Evolutionary conservation across 1,140 invertebrate genomes (phyloP).

Genomic region (Cyrtorhinus lividipennis): DNA sequence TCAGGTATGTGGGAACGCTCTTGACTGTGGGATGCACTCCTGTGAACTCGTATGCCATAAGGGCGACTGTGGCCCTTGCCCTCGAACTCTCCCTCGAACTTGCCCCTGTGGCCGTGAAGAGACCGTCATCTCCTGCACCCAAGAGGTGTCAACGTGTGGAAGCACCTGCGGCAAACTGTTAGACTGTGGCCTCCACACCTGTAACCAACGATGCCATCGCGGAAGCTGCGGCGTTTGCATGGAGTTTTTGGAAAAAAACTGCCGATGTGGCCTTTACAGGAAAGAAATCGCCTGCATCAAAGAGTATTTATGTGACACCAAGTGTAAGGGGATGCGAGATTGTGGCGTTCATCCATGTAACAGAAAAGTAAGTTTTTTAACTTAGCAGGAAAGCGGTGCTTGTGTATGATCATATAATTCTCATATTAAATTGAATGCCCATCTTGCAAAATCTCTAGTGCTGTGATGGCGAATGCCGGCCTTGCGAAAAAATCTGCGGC

Average conservation of each 20-base stretch:
- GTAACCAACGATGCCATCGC: conserved; percentile 67
- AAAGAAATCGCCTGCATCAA: conserved; percentile 78
- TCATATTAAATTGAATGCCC: too few species aligned
- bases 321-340: conserved; percentile 64
- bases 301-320: conserved; percentile 73
- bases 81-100: conserved; percentile 42
- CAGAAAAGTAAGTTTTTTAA: conserved; percentile 65
- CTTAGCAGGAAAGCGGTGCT: too few species aligned
- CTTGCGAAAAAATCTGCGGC: conserved; percentile 77
- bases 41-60: conserved; percentile 66
- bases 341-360: conserved; percentile 81
- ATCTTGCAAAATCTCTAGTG: too few species aligned
- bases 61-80: conserved; percentile 54
- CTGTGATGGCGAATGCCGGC: conserved; percentile 67
- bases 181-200: conserved; percentile 62
- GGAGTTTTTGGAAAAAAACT: conserved; percentile 61
- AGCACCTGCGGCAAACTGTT: conserved; percentile 77
- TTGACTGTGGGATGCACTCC: conserved; percentile 61
- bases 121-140: conserved; percentile 46
- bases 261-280: conserved; percentile 59
- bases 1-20: conserved; percentile 50
- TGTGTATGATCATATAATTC: too few species aligned
- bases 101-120: conserved; percentile 69
- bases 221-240: conserved; percentile 68
- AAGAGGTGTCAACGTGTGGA: conserved; percentile 63